Evolutionary conservation across 2,888 invertebrate species (phyloP).

Genomic region (Alloplasta piceator): DNA sequence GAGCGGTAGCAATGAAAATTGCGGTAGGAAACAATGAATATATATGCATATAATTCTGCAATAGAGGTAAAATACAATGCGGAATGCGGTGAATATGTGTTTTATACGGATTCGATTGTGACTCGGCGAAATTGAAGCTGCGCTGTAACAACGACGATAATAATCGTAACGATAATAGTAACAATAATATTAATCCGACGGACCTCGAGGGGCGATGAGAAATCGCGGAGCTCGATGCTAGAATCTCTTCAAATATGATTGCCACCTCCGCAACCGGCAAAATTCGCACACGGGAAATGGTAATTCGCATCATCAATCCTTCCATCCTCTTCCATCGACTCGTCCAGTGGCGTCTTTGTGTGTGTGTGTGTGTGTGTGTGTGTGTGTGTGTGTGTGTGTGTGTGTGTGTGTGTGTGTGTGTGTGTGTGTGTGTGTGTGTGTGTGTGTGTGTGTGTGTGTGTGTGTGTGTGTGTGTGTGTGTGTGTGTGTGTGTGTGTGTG

Average conservation of each 20-base stretch:
- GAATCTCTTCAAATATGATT: slow-evolving; percentile 28
- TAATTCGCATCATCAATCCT: slow-evolving; percentile 35
- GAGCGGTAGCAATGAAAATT: slow-evolving; percentile 6
- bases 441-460: no score
- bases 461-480: no score
- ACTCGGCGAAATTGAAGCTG: slow-evolving; percentile 6
- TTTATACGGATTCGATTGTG: slow-evolving; percentile 17
- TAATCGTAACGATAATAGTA: slow-evolving; percentile 25
- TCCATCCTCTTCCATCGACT: slow-evolving; percentile 20
- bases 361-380: no score
- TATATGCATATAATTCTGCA: slow-evolving; percentile 24
- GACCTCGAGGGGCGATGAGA: slow-evolving; percentile 1
- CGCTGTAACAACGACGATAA: not conserved
- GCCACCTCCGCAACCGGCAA: slow-evolving; percentile 9
- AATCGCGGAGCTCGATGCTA: slow-evolving; percentile 21
- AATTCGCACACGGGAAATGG: slow-evolving; percentile 45
- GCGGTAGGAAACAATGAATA: not conserved
- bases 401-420: no score
- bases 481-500: no score
- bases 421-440: no score
- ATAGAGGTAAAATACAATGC: not conserved
- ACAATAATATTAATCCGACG: slow-evolving; percentile 18
- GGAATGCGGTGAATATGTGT: not conserved
- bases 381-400: no score
- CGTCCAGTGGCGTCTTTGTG: not conserved